These are phyloP conservation scores for Turnix velox DNA, from an alignment of 2,113 vertebrate species.

Conservation along the genomic window DNA sequence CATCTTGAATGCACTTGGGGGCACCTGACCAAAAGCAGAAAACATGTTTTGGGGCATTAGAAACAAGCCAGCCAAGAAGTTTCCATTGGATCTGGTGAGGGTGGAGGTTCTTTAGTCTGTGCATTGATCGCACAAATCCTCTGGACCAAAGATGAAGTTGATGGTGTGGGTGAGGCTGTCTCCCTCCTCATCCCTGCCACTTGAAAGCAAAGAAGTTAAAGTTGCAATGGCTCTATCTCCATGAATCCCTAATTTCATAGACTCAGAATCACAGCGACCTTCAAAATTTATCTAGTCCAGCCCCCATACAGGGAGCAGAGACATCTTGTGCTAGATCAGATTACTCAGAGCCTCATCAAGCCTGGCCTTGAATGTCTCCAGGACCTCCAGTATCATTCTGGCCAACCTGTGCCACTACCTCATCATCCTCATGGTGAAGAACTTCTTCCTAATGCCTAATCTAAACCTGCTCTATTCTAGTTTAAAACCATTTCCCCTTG, in stretches of 20 bases:
- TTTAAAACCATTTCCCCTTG: too few relatives aligned
- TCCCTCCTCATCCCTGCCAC: neutral
- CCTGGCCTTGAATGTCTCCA: too few relatives aligned
- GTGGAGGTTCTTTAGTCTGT: neutral
- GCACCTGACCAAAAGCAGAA: fast-evolving
- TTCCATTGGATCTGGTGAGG: neutral
- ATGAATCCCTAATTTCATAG: fast-evolving
- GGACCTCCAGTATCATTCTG: too few relatives aligned
- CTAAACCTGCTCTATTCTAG: too few relatives aligned
- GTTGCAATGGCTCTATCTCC: neutral
- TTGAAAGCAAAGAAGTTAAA: neutral
- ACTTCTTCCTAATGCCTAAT: too few relatives aligned
- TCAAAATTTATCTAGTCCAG: too few relatives aligned
- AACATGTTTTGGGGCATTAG: neutral
- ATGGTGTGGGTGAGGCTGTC: neutral
- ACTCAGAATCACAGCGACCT: too few relatives aligned
- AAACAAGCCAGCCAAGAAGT: neutral
- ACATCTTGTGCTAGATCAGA: too few relatives aligned
- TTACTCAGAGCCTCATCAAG: too few relatives aligned
- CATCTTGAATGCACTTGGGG: neutral
- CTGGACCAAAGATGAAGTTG: neutral
- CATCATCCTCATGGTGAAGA: too few relatives aligned
- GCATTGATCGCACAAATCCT: neutral
- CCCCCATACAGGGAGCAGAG: too few relatives aligned
- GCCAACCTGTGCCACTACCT: too few relatives aligned